Conservation (phyloP, 2,113 vertebrate genomes). For the Hystrix cristata region DNA sequence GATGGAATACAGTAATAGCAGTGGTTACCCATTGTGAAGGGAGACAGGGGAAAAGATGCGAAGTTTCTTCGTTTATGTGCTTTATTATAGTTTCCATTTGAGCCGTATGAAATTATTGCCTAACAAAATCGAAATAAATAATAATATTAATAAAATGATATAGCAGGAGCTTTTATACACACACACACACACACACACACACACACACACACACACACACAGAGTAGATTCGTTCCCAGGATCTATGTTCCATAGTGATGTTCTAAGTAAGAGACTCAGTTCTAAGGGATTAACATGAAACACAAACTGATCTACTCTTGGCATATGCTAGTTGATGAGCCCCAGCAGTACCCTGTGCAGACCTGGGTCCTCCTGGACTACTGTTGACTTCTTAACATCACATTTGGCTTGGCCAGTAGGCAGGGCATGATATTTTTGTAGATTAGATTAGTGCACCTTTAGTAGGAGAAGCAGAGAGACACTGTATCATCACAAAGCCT, state of each 20-base stretch:
- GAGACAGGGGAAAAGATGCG: background rate
- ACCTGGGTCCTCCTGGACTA: background rate
- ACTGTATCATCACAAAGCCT: conserved; percentile 52
- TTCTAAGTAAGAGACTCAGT: conserved; percentile 29
- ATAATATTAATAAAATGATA: conserved; percentile 47
- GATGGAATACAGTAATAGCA: conserved; percentile 39
- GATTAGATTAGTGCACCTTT: conserved; percentile 9
- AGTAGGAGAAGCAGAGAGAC: conserved; percentile 48
- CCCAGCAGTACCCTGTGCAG: background rate
- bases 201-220: background rate
- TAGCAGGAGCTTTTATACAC: background rate
- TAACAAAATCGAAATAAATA: conserved; percentile 51
- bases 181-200: too few species aligned
- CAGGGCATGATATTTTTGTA: conserved; percentile 37
- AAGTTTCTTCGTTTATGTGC: background rate
- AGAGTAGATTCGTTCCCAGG: conserved; percentile 36
- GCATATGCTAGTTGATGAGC: conserved; percentile 15
- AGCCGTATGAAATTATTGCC: conserved; percentile 1
- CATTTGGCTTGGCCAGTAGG: conserved; percentile 6
- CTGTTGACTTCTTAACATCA: background rate
- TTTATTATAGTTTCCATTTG: conserved; percentile 46
- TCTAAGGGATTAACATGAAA: conserved; percentile 36
- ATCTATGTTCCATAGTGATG: background rate
- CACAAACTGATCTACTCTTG: background rate
- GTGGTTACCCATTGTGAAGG: background rate